These are phyloP conservation scores for Pontoporia blainvillei DNA, from an alignment of 2,113 vertebrate genomes.

Conservation along the genomic window DNA sequence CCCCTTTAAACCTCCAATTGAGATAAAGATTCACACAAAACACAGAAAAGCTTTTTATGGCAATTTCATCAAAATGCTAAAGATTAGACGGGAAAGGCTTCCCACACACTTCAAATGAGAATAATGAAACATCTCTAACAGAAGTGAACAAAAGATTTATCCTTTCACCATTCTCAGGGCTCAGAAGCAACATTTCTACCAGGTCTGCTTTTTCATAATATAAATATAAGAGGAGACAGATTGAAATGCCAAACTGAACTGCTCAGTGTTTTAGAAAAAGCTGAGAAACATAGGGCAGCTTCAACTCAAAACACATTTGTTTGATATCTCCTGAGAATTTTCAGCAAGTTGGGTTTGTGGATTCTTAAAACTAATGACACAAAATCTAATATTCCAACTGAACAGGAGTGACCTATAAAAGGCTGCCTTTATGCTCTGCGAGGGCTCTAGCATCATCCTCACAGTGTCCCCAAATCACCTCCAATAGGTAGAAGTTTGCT, in stretches of 20 bases:
- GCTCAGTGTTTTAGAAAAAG: slow-evolving; percentile 14
- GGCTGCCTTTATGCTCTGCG: neutral
- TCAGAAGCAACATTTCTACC: neutral
- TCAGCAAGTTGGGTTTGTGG: neutral
- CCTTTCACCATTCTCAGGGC: neutral
- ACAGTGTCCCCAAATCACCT: neutral
- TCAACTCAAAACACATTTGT: slow-evolving; percentile 2
- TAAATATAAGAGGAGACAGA: slow-evolving; percentile 6
- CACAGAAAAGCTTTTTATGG: neutral
- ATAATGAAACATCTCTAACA: neutral
- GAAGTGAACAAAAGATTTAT: neutral
- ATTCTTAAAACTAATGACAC: slow-evolving; percentile 12
- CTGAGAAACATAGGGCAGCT: neutral
- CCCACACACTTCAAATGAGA: slow-evolving; percentile 10
- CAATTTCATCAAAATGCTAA: slow-evolving; percentile 27
- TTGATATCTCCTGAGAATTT: neutral
- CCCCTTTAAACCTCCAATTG: neutral
- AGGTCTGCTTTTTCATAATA: slow-evolving; percentile 26
- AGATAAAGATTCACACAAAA: slow-evolving; percentile 11
- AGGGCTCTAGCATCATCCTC: rapidly evolving
- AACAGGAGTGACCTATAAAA: neutral
- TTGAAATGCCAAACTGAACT: neutral
- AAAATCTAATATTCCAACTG: neutral
- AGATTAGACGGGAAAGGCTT: neutral
- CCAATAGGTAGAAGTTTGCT: neutral